phyloP scores from a whole-genome alignment of 2,113 vertebrate genomes.

The Phaethornis superciliosus region DNA sequence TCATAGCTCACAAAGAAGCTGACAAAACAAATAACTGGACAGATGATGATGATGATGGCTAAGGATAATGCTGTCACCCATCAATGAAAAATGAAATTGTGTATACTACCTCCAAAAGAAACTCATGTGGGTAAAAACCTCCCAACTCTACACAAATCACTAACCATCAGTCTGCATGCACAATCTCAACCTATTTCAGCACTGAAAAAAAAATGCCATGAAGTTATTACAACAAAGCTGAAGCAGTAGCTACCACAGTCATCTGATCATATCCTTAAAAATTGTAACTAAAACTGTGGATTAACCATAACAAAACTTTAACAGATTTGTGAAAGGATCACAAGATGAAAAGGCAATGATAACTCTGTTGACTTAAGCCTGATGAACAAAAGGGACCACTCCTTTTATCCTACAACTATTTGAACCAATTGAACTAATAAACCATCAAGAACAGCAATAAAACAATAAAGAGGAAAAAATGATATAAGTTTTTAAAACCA shows the following conservation, averaged over 20 bases:
- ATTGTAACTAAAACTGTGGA: background rate
- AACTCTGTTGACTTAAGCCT: background rate
- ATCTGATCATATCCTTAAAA: background rate
- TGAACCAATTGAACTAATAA: background rate
- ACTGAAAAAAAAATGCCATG: background rate
- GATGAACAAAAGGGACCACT: background rate
- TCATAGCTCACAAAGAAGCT: background rate
- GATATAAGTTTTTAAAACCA: background rate
- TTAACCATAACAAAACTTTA: background rate
- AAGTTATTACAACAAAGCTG: background rate
- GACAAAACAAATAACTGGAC: background rate
- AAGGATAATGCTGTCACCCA: background rate
- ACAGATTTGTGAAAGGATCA: background rate
- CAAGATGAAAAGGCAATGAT: background rate
- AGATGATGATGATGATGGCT: background rate
- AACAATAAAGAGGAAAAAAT: background rate
- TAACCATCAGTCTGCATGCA: rapidly evolving
- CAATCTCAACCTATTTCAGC: background rate
- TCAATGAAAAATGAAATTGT: background rate
- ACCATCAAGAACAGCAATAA: background rate
- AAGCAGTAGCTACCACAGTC: background rate
- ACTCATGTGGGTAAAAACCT: background rate
- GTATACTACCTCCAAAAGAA: background rate
- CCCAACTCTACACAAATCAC: background rate
- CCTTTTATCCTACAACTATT: background rate